Evolutionary conservation across 2,888 invertebrate genomes (phyloP), one percentile per base, ranked within the genome.

Genomic region (Salticus scenicus): DNA sequence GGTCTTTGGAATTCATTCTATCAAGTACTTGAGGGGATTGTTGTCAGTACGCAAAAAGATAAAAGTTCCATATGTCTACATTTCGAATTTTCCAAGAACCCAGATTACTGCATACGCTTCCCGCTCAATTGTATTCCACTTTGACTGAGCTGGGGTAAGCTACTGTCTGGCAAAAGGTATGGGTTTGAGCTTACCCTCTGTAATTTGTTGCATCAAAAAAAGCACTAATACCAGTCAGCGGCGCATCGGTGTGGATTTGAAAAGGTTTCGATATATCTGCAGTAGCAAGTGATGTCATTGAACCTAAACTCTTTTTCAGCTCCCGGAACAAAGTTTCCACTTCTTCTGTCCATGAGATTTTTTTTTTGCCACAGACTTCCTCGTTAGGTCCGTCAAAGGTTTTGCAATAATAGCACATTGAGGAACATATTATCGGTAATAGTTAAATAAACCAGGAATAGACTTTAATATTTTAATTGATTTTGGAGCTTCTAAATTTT

Each of bases 21-120:
- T 73, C 7, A 73, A 57, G 20, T 31, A 73, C n/a, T 73, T 57
- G 0, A 73, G 28, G 12, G 72, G 72, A 33, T 73, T 73, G 20
- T 57, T 51, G 47, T 73, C 1, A 7, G 57, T 51, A 17, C 17
- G 17, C 17, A 47, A 17, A 1, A 47, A 10, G 17, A 47, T 47
- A 7, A 17, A 17, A 2, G 7, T 10, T 2, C n/a, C 47, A 47
- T 12, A 47, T 2, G 47, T n/a, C 47, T 17, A 47, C 2, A 17
- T 47, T 14, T 47, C 47, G 17, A 47, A 47, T 14, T 47, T 47
- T 2, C 2, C 17, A 17, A 47, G 47, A 10, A 17, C 47, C n/a
- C 47, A 47, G 17, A 47, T 47, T 47, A 47, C 47, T 2, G 47
- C 47, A 47, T 17, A 47, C 17, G 47, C 47, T n/a, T 47, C 17